Percentiles rank a stretch among this genome's conserved stretches.
phyloP scores from a whole-genome alignment of 2,113 vertebrate species.

The Eretmochelys imbricata region DNA sequence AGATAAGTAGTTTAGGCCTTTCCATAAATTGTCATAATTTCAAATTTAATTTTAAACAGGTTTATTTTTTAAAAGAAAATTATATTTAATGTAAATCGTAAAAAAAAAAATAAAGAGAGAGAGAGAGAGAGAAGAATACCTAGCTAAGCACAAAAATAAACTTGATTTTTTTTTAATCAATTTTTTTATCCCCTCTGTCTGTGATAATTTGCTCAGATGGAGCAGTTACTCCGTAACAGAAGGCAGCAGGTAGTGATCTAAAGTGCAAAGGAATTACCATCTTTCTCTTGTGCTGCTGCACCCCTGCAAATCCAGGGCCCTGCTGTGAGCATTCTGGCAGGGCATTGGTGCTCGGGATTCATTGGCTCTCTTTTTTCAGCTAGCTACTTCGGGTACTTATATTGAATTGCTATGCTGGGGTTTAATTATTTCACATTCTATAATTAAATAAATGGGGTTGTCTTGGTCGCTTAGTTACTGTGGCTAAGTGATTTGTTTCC shows the following conservation, averaged over 20 bases:
- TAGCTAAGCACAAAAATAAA: neutral
- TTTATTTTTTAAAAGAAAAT: neutral
- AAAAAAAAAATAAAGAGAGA: neutral
- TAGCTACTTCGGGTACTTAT: neutral
- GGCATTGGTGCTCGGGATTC: neutral
- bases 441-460: neutral
- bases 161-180: neutral
- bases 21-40: neutral
- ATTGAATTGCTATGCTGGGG: neutral
- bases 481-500: neutral
- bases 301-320: neutral
- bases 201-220: neutral
- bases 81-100: neutral
- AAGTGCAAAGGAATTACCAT: neutral
- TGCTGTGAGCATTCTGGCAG: too few species aligned
- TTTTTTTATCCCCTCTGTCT: neutral
- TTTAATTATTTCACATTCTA: neutral
- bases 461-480: conserved; percentile 3
- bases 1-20: neutral
- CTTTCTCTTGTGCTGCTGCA: neutral
- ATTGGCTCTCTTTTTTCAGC: neutral
- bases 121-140: neutral
- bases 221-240: neutral
- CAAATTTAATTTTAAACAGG: neutral
- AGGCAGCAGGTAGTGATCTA: neutral